Percentiles rank a stretch among this genome's conserved stretches.
These are phyloP conservation scores for Notamacropus eugenii DNA, from an alignment of 2,797 vertebrate genomes.

Conservation along the genomic window DNA sequence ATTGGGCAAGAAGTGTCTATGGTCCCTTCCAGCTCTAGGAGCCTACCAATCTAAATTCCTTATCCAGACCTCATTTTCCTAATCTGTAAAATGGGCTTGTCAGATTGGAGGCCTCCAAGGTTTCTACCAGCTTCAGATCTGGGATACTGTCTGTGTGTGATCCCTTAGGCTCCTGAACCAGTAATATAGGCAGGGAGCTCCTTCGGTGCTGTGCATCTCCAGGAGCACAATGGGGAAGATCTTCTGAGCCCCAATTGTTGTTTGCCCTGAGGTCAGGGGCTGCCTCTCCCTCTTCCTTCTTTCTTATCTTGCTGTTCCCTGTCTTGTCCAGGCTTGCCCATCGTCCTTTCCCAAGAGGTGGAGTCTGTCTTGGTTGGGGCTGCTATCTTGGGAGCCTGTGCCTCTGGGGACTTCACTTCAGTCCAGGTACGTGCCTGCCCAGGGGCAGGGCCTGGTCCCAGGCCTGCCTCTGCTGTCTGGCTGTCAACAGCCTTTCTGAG, in stretches of 20 bases:
- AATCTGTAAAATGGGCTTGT: not conserved
- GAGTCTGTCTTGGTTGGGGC: conserved; percentile 96
- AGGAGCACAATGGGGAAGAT: not conserved
- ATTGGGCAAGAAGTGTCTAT: not conserved
- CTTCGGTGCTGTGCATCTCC: not conserved
- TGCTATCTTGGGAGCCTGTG: conserved; percentile 94
- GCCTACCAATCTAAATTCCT: not conserved
- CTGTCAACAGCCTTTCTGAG: conserved; percentile 13
- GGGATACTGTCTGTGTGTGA: too few relatives aligned
- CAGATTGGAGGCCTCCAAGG: not conserved
- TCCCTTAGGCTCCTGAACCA: not conserved
- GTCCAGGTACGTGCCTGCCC: conserved; percentile 90
- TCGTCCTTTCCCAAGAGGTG: conserved; percentile 92
- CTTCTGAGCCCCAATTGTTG: not conserved
- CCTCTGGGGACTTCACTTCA: conserved; percentile 91
- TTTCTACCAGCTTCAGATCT: not conserved
- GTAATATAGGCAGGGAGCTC: not conserved
- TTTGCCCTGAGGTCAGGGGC: not conserved
- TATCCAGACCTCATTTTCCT: not conserved
- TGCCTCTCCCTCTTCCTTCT: conserved; percentile 12
- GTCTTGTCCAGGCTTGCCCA: conserved; percentile 89
- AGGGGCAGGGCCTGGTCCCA: conserved; percentile 18
- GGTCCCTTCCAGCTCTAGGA: not conserved
- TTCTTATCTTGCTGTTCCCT: conserved; percentile 74
- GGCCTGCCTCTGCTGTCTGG: conserved; percentile 65